Percentiles rank a stretch among this genome's conserved stretches.
phyloP scores from a whole-genome alignment of 2,888 invertebrate species.

The Acanthacorydalis orientalis region DNA sequence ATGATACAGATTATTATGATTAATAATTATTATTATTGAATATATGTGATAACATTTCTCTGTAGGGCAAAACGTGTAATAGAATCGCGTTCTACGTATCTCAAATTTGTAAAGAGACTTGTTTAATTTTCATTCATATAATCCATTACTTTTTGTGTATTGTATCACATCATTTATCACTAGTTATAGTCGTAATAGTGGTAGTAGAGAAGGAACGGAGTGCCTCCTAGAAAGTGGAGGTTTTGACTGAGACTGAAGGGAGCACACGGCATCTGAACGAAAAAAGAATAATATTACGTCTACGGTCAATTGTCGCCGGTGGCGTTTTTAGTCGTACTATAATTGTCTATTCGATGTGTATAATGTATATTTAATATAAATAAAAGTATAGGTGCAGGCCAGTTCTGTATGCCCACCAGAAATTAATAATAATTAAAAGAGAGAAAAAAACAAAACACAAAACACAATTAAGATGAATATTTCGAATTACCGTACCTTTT shows the following conservation, averaged over 20 bases:
- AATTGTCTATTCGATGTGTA: constrained; percentile 1
- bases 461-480: too few species aligned
- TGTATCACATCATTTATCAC: constrained; percentile 3
- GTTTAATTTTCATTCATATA: constrained; percentile 13
- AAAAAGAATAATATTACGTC: constrained; percentile 12
- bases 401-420: constrained; percentile 6
- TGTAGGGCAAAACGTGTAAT: constrained; percentile 26
- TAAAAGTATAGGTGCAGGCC: constrained; percentile 5
- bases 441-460: too few species aligned
- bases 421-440: too few species aligned
- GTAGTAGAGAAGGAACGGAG: background rate
- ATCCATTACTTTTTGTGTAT: constrained; percentile 7
- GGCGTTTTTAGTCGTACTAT: constrained; percentile 6
- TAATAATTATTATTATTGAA: constrained; percentile 18
- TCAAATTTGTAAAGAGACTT: constrained; percentile 27
- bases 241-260: constrained; percentile 27
- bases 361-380: constrained; percentile 7
- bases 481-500: too few species aligned
- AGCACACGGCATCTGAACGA: constrained; percentile 17
- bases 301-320: constrained; percentile 13
- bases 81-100: constrained; percentile 27
- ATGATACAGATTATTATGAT: constrained; percentile 23
- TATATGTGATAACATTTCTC: constrained; percentile 32
- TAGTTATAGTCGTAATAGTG: constrained; percentile 1
- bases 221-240: background rate